These are phyloP conservation scores for Leucozona laternaria DNA, from an alignment of 2,888 invertebrate species.

Conservation along the genomic window DNA sequence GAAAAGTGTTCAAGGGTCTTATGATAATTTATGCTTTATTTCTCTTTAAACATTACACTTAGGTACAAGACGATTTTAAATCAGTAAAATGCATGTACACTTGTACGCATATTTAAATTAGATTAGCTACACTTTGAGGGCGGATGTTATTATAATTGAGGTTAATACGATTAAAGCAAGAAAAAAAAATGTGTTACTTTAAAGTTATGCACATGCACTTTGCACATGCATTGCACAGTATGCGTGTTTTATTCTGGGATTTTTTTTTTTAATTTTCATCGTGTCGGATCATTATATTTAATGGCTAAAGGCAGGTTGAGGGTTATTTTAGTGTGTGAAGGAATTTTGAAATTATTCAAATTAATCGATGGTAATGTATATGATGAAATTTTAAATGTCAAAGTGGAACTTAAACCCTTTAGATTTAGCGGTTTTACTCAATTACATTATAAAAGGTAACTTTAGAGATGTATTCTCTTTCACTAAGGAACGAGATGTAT, in stretches of 20 bases:
- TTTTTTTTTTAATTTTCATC: neutral
- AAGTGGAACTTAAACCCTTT: no score
- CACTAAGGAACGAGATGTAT: no score
- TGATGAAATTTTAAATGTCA: no score
- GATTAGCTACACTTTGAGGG: neutral
- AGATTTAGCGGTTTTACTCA: no score
- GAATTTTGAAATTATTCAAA: no score
- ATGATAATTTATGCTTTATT: neutral
- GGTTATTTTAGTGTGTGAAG: no score
- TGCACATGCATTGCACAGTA: neutral
- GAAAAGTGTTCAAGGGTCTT: constrained; percentile 22
- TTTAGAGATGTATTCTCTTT: no score
- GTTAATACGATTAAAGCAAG: constrained; percentile 16
- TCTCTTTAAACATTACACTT: neutral
- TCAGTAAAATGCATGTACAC: neutral
- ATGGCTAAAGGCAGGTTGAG: neutral
- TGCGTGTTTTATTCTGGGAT: neutral
- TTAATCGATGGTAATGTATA: no score
- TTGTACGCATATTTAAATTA: constrained; percentile 9
- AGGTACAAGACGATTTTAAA: neutral
- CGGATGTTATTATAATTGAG: constrained; percentile 24
- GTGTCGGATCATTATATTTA: neutral
- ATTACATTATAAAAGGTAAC: no score
- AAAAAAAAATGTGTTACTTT: neutral
- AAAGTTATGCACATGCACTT: neutral